Percentiles rank a stretch among this genome's conserved stretches.
phyloP scores from a whole-genome alignment of 1,140 invertebrate species.

The Sitobion miscanthi region DNA sequence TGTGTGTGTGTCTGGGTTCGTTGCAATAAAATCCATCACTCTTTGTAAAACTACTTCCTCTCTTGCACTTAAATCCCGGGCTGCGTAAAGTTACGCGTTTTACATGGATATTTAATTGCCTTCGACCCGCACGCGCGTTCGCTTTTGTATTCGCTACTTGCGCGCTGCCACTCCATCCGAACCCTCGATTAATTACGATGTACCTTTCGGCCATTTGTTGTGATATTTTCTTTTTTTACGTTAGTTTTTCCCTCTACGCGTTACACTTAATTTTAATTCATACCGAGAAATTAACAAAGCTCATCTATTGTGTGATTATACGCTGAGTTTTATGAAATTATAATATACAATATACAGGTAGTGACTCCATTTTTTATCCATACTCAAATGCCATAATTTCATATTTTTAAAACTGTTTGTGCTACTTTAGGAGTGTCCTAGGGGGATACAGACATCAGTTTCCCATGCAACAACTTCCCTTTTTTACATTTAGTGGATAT shows the following conservation, averaged over 20 bases:
- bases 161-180: neutral
- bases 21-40: constrained; percentile 26
- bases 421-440: too few relatives aligned
- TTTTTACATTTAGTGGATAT: too few relatives aligned
- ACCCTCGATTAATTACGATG: constrained; percentile 14
- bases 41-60: constrained; percentile 18
- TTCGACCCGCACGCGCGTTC: neutral
- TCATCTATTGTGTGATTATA: neutral
- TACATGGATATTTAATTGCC: constrained; percentile 28
- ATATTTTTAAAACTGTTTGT: too few relatives aligned
- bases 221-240: neutral
- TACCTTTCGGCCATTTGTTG: constrained; percentile 3
- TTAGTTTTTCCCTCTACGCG: neutral
- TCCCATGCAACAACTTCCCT: too few relatives aligned
- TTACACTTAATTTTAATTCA: neutral
- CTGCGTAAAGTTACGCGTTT: neutral
- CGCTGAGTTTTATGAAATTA: neutral
- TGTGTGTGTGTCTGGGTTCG: neutral
- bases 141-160: neutral
- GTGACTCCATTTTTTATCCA: too few relatives aligned
- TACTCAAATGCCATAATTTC: too few relatives aligned
- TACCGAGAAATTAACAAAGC: neutral
- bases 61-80: neutral
- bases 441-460: too few relatives aligned
- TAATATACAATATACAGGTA: neutral